Percentiles rank a stretch among this genome's conserved stretches.
phyloP scores from a whole-genome alignment of 92 coral and sea anemone genomes.

The Galaxea fascicularis region DNA sequence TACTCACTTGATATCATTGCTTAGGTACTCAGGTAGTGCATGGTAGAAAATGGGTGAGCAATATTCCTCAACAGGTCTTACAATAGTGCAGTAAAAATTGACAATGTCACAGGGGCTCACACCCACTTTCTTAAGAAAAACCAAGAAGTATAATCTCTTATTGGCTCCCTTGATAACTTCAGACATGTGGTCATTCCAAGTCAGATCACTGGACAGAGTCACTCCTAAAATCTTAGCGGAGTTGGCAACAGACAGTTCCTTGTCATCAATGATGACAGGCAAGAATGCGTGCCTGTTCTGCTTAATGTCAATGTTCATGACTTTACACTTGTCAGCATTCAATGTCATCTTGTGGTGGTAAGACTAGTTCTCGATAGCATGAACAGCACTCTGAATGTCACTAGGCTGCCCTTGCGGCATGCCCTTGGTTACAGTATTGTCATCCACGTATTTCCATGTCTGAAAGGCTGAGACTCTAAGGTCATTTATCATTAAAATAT shows the following conservation, averaged over 20 bases:
- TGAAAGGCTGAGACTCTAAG: background rate
- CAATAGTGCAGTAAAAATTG: background rate
- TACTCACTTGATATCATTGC: background rate
- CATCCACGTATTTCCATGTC: conserved; percentile 31
- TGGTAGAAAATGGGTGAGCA: background rate
- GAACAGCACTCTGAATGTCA: conserved; percentile 25
- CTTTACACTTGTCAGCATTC: conserved; percentile 46
- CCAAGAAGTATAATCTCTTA: background rate
- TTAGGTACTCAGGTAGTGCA: background rate
- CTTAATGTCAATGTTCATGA: conserved; percentile 24
- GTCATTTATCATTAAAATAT: conserved; percentile 32
- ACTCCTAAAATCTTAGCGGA: conserved; percentile 9
- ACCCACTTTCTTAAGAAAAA: background rate
- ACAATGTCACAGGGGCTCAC: background rate
- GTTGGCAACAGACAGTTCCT: background rate
- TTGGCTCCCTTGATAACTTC: conserved; percentile 4
- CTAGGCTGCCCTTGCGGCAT: background rate
- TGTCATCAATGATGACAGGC: background rate
- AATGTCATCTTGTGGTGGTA: conserved; percentile 4
- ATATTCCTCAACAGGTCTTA: background rate
- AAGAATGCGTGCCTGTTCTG: conserved; percentile 11
- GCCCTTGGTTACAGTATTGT: conserved; percentile 13
- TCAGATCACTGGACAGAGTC: conserved; percentile 8
- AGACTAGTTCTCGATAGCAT: conserved; percentile 13
- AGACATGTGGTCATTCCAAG: conserved; percentile 11